Base-by-base conservation (phyloP, 2,797 vertebrate genomes). In the Rhinatrema bivittatum region DNA sequence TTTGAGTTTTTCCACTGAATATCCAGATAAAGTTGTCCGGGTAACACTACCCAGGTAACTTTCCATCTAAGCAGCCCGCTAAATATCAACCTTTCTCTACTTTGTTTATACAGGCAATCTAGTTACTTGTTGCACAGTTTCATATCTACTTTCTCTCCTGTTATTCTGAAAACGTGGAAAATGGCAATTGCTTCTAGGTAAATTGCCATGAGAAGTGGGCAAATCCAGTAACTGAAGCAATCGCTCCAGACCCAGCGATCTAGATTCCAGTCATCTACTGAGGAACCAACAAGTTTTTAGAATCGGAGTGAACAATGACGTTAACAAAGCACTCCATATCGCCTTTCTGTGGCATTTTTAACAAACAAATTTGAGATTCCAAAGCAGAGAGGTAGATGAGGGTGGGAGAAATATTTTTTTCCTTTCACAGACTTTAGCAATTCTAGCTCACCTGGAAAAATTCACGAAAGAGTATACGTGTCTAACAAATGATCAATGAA, bases 161-260 rank as follows among this genome's bases (percentile, higher is more conserved):
- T 20, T 47, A 29, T 40, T 62, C 62, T 50, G 15, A 21, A 12
- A 13, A 27, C 17, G 42, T 24, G 7, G 36, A 12, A 16, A 25
- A 49, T 27, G 39, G 61, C 27, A 50, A 42, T 37, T 32, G 20
- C 34, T 56, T 36, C 50, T 49, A 45, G 42, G 19, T 33, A 33
- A 48, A n/a, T 38, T 44, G 20, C 32, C 15, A 21, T 46, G 31
- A n/a, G n/a, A 70, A 65, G 65, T 44, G 32, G 32, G 46, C 30
- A 62, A 56, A 57, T 62, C 22, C 48, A 61, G 30, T 46, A 54
- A 73, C 67, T 65, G 53, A 47, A 41, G 55, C 4, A 35, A 28
- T 30, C 48, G 47, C 44, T 41, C 42, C 40, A 53, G 68, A 67
- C 20, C 22, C 40, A 58, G 36, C 68, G 61, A 40, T 41, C 33